Conservation (phyloP, 92 coral and sea anemone genomes). For the Actinernus sp. region DNA sequence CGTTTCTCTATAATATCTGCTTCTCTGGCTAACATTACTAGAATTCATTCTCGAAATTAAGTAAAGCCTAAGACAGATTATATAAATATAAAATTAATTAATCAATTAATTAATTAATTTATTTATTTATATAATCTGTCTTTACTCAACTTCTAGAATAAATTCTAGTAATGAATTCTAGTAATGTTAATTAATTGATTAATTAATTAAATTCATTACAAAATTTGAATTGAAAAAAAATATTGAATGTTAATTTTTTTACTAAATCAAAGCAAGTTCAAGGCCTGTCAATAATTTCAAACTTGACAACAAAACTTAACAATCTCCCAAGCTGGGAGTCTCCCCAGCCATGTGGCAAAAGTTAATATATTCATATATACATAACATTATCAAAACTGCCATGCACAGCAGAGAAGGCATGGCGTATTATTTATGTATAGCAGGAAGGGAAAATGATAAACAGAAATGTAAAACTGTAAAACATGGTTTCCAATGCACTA, state of each 20-base stretch:
- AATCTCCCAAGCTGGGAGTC: constrained; percentile 24
- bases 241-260: constrained; percentile 4
- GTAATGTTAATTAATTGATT: constrained; percentile 17
- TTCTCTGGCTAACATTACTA: no score
- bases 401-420: constrained; percentile 14
- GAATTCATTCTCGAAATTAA: no score
- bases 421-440: constrained; percentile 11
- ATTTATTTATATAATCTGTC: constrained; percentile 4
- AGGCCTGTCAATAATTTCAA: constrained; percentile 20
- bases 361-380: constrained; percentile 15
- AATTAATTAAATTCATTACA: constrained; percentile 13
- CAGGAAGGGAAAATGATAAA: no score
- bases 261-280: constrained; percentile 11
- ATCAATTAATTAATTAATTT: background rate
- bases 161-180: constrained; percentile 13
- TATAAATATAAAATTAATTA: no score
- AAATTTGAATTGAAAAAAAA: no score
- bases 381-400: constrained; percentile 23
- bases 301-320: constrained; percentile 17
- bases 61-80: no score
- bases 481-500: constrained; percentile 15
- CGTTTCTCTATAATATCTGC: no score
- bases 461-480: no score
- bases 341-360: constrained; percentile 25
- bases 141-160: constrained; percentile 20